Evolutionary conservation across 2,797 vertebrate genomes (phyloP).

Genomic region (Borostomias antarcticus): DNA sequence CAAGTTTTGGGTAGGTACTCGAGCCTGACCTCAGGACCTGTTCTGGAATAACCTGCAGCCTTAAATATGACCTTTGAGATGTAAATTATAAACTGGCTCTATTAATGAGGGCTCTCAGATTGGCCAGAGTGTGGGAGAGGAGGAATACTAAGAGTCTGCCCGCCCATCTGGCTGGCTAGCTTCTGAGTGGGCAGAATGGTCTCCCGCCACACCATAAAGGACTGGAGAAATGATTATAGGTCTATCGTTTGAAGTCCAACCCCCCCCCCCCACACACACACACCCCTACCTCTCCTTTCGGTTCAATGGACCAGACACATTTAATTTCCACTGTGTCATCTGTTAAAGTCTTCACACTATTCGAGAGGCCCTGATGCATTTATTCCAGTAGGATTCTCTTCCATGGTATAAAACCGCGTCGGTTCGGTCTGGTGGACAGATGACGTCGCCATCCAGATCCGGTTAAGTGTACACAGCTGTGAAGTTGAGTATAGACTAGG

Average conservation of each 20-base stretch:
- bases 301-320: constrained; percentile 58
- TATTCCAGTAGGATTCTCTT: constrained; percentile 59
- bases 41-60: not conserved
- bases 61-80: constrained; percentile 5
- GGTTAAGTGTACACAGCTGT: constrained; percentile 64
- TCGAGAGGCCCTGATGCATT: constrained; percentile 49
- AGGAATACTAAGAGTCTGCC: not conserved
- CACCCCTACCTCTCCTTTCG: constrained; percentile 35
- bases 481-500: constrained; percentile 26
- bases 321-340: constrained; percentile 70
- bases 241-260: constrained; percentile 41
- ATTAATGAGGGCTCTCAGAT: not conserved
- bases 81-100: not conserved
- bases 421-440: constrained; percentile 51
- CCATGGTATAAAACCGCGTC: constrained; percentile 52
- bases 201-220: constrained; percentile 16
- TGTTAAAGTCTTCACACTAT: constrained; percentile 72
- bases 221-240: constrained; percentile 60
- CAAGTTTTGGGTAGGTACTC: no score
- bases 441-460: constrained; percentile 38
- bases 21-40: not conserved
- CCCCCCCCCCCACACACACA: no score
- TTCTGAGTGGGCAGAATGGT: constrained; percentile 9
- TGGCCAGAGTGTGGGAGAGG: not conserved
- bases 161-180: not conserved